phyloP scores from a whole-genome alignment of 2,888 invertebrate species.

The Molanna angustata region DNA sequence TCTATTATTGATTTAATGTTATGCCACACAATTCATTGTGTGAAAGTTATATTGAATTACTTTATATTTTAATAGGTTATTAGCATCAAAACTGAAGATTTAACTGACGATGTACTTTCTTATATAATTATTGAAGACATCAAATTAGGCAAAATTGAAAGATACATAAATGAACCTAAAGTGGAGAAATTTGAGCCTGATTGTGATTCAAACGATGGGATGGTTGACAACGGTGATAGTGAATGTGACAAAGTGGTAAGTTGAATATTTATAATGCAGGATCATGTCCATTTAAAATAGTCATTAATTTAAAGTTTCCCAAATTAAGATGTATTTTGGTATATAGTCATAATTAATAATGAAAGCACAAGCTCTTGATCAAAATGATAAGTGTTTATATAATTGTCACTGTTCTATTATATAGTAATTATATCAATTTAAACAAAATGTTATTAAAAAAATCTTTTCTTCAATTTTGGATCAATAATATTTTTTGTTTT shows the following conservation, averaged over 20 bases:
- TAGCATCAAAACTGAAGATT: slow-evolving; percentile 13
- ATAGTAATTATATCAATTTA: neutral
- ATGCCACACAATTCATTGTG: too few relatives aligned
- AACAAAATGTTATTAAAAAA: neutral
- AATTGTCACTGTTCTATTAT: neutral
- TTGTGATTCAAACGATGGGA: slow-evolving; percentile 6
- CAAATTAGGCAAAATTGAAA: slow-evolving; percentile 16
- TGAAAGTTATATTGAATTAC: too few relatives aligned
- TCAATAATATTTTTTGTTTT: neutral
- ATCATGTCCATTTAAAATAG: too few relatives aligned
- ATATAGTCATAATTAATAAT: too few relatives aligned
- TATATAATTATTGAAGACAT: slow-evolving; percentile 25
- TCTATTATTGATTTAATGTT: too few relatives aligned
- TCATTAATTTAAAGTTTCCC: too few relatives aligned
- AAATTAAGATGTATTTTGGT: too few relatives aligned
- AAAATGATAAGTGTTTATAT: too few relatives aligned
- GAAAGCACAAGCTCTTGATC: too few relatives aligned
- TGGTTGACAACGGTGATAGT: slow-evolving; percentile 10
- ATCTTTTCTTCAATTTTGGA: too few relatives aligned
- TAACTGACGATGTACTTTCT: slow-evolving; percentile 19
- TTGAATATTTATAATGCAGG: too few relatives aligned
- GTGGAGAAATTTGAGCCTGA: slow-evolving; percentile 14
- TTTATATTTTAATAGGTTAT: slow-evolving; percentile 6
- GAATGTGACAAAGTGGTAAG: slow-evolving; percentile 19
- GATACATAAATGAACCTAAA: slow-evolving; percentile 23